Base-by-base conservation (phyloP, 2,113 vertebrate species). In the Pao palembangensis region DNA sequence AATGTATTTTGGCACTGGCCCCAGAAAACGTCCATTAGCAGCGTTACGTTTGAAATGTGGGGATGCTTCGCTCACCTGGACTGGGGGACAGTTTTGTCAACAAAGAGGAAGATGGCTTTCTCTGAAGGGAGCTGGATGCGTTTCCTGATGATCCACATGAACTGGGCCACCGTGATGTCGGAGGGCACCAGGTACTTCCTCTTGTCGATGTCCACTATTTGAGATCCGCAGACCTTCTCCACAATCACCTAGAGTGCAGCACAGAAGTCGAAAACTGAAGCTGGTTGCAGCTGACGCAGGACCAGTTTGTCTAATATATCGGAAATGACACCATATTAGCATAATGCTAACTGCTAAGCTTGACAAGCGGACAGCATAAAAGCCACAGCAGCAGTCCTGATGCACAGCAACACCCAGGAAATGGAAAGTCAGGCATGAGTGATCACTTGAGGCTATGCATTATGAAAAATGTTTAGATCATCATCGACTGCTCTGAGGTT, bases 111-210 rank as follows among this genome's bases (percentile, higher is more conserved):
- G 90, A 99, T 99, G 61, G 97, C 97, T 88, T 99, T 99, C 90
- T 99, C 97, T 6, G 97, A 98, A 47, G 97, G 96, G 83, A 99
- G 93, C 58, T 98, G 97, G 87, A 98, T 97, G 83, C 96, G 93
- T 93, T 98, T 99, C 87, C 96, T 92, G 91, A 99, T 98, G 89
- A 99, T 99, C 97, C 96, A 98, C 97, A 98, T 99, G 88, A 98
- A 98, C 91, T 98, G 96, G 53, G 97, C 96, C 91, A 98, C 96
- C 0, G 97, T 99, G 82, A 98, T 99, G 88, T 99, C 97, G 47
- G 96, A 98, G 0, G 96, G 97, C 68, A 98, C 97, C 85, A 99
- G 87, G 86, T 99, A 99, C 93, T 99, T 99, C 88, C 96, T 91
- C 88, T 99, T 99, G 87, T 99, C 96, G 49, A 99, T 98, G 82